phyloP scores from a whole-genome alignment of 2,888 invertebrate species.

The Alsophila aescularia region DNA sequence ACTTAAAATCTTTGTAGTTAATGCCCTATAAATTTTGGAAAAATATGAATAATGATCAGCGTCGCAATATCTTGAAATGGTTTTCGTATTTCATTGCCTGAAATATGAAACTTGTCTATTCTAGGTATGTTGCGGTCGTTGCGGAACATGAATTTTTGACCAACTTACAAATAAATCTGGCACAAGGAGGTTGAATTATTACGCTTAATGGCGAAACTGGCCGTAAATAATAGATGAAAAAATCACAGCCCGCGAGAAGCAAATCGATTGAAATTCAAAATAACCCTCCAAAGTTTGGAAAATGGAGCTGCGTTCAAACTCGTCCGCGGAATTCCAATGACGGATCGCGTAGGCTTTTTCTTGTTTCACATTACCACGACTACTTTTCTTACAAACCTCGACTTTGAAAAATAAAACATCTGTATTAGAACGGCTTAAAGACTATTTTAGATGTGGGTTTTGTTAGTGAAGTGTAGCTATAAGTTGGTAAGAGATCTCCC shows the following conservation, averaged over 20 bases:
- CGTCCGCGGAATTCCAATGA: constrained; percentile 82
- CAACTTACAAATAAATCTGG: too few species aligned
- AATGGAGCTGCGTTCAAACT: constrained; percentile 69
- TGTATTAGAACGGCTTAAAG: constrained; percentile 4
- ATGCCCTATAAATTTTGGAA: too few species aligned
- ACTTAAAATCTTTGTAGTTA: too few species aligned
- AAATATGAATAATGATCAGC: too few species aligned
- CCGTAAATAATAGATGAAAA: constrained; percentile 8
- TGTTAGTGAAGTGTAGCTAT: constrained; percentile 15
- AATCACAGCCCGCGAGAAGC: constrained; percentile 20
- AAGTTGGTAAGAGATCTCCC: constrained; percentile 73
- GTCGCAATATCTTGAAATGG: too few species aligned
- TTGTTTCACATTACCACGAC: constrained; percentile 63
- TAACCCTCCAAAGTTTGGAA: constrained; percentile 63
- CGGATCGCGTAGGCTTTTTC: constrained; percentile 82
- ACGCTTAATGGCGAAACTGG: background rate
- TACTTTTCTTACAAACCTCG: constrained; percentile 26
- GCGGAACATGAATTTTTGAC: too few species aligned
- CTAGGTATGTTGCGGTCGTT: too few species aligned
- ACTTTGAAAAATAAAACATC: constrained; percentile 9
- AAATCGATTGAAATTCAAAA: constrained; percentile 64
- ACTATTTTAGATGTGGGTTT: background rate
- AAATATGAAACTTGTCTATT: too few species aligned
- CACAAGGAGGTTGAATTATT: too few species aligned
- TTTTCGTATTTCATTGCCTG: too few species aligned